These are phyloP conservation scores for Pseudoips prasinana DNA, from an alignment of 2,888 invertebrate species.

Conservation along the genomic window DNA sequence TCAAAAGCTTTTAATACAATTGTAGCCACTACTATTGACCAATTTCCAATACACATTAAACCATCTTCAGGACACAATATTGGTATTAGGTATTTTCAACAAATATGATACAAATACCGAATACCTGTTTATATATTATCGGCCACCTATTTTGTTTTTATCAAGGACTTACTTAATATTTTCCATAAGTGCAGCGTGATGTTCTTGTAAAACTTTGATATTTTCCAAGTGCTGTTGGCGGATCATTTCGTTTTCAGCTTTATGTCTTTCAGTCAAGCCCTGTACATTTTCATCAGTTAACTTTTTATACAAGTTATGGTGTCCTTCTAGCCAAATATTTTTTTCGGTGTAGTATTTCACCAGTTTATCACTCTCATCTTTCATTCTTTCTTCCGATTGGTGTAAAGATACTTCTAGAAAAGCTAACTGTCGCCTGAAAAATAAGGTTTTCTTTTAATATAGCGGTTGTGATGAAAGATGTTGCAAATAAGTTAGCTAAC, in stretches of 20 bases:
- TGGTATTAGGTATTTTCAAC: too few relatives aligned
- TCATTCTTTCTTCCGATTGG: slow-evolving; percentile 82
- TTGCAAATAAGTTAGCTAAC: too few relatives aligned
- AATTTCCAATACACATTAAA: too few relatives aligned
- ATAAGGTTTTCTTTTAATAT: too few relatives aligned
- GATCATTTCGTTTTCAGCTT: slow-evolving; percentile 62
- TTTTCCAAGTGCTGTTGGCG: slow-evolving; percentile 74
- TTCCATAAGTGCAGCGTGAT: slow-evolving; percentile 78
- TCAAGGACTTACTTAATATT: slow-evolving; percentile 74
- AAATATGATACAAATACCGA: too few relatives aligned
- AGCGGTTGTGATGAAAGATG: too few relatives aligned
- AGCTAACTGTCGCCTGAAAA: slow-evolving; percentile 79
- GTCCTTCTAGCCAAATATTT: slow-evolving; percentile 76
- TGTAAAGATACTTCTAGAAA: slow-evolving; percentile 80
- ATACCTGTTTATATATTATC: too few relatives aligned
- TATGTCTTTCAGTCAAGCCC: slow-evolving; percentile 70
- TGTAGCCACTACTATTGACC: too few relatives aligned
- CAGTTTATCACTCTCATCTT: slow-evolving; percentile 79
- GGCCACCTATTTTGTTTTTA: too few relatives aligned
- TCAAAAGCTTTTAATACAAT: too few relatives aligned
- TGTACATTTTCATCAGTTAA: slow-evolving; percentile 76
- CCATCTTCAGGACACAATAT: too few relatives aligned
- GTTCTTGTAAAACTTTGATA: slow-evolving; percentile 66
- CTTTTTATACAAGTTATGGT: slow-evolving; percentile 71
- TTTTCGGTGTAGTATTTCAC: slow-evolving; percentile 76